Percentiles rank a stretch among this genome's conserved stretches.
Conservation (phyloP, 1,140 invertebrate genomes). For the Chrysomallon squamiferum region DNA sequence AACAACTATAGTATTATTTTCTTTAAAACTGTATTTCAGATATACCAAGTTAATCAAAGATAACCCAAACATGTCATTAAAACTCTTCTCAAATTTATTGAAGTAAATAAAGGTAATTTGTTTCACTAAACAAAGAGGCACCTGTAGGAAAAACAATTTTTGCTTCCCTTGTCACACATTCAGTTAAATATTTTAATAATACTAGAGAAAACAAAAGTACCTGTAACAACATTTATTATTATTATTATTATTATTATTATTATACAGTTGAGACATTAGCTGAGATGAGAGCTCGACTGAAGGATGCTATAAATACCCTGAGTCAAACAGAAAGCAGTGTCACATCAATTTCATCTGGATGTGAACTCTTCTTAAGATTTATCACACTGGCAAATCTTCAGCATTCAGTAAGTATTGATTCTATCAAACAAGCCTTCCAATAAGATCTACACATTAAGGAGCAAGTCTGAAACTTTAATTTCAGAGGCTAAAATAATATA, state of each 20-base stretch:
- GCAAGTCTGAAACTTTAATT: no score
- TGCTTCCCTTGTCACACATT: no score
- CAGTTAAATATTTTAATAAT: no score
- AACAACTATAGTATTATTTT: no score
- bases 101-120: slow-evolving; percentile 36
- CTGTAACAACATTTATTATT: no score
- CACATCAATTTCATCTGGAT: slow-evolving; percentile 83
- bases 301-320: slow-evolving; percentile 81
- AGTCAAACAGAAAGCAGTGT: slow-evolving; percentile 82
- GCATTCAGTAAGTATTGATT: slow-evolving; percentile 43
- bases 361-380: slow-evolving; percentile 91
- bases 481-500: no score
- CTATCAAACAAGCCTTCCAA: no score
- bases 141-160: no score
- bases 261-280: slow-evolving; percentile 83
- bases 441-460: no score
- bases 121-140: no score
- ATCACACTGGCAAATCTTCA: slow-evolving; percentile 82
- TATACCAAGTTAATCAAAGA: slow-evolving; percentile 77
- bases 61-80: slow-evolving; percentile 85
- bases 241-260: no score
- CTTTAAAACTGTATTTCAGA: slow-evolving; percentile 65
- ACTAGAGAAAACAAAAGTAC: no score
- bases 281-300: slow-evolving; percentile 81
- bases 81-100: slow-evolving; percentile 81